A percentile compares a stretch with the other conserved stretches of the same genome.
Conservation (phyloP, 2,888 invertebrate genomes). For the Lycaena phlaeas region DNA sequence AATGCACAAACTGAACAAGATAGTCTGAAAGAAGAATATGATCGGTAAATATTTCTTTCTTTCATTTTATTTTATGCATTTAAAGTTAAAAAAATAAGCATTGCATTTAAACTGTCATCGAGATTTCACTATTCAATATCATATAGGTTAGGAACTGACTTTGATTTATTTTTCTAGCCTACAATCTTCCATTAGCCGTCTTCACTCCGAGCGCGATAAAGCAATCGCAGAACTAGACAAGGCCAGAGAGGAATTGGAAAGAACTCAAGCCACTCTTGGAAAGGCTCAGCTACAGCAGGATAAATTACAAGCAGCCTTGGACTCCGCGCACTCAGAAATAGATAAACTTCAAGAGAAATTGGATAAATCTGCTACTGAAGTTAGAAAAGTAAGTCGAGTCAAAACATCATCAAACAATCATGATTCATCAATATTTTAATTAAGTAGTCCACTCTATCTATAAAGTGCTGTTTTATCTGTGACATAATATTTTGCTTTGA, state of each 20-base stretch:
- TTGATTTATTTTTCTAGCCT: conserved; percentile 52
- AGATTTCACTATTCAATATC: no score
- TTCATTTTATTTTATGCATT: no score
- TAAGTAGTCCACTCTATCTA: no score
- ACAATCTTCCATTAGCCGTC: conserved; percentile 85
- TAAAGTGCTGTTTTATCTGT: no score
- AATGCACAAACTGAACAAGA: conserved; percentile 96
- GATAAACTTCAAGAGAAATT: conserved; percentile 91
- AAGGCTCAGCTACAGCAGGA: conserved; percentile 94
- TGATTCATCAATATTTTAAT: no score
- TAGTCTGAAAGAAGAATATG: conserved; percentile 92
- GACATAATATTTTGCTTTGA: no score
- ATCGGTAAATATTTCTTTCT: conserved; percentile 61
- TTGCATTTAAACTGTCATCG: background rate
- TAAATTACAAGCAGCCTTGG: conserved; percentile 89
- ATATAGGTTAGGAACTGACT: no score
- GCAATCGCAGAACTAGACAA: conserved; percentile 89
- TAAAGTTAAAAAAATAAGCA: no score
- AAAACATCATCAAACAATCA: no score
- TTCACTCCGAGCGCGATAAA: conserved; percentile 91
- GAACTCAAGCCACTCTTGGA: conserved; percentile 90
- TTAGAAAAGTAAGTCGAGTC: conserved; percentile 83
- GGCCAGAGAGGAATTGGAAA: conserved; percentile 88
- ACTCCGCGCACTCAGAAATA: conserved; percentile 91
- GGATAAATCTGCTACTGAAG: conserved; percentile 87